A percentile compares a stretch with the other conserved stretches of the same genome.
Conservation (phyloP, 2,888 invertebrate species). For the Plagodis pulveraria region DNA sequence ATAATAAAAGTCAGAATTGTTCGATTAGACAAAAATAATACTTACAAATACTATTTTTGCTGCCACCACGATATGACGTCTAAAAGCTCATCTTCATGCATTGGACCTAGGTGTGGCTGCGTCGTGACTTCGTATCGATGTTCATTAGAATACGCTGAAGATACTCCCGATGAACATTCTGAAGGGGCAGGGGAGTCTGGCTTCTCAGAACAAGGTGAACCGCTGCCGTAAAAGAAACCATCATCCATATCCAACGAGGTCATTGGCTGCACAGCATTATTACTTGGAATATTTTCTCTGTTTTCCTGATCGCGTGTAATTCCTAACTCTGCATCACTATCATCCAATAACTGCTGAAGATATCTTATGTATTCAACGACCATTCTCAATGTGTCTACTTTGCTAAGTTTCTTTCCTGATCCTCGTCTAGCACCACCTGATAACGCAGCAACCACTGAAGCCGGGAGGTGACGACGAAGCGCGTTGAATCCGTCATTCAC, state of each 20-base stretch:
- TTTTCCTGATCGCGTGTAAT: slow-evolving; percentile 76
- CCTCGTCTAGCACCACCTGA: slow-evolving; percentile 88
- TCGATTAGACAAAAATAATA: slow-evolving; percentile 24
- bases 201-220: slow-evolving; percentile 88
- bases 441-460: slow-evolving; percentile 90
- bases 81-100: slow-evolving; percentile 94
- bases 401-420: slow-evolving; percentile 93
- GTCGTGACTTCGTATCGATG: slow-evolving; percentile 74
- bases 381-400: slow-evolving; percentile 95
- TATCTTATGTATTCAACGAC: slow-evolving; percentile 96
- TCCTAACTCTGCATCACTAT: slow-evolving; percentile 87
- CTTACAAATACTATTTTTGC: slow-evolving; percentile 84
- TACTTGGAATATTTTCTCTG: slow-evolving; percentile 76
- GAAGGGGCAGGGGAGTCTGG: slow-evolving; percentile 91
- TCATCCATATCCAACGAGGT: slow-evolving; percentile 79
- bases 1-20: too few relatives aligned
- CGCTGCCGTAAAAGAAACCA: slow-evolving; percentile 78
- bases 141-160: slow-evolving; percentile 76
- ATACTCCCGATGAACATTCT: slow-evolving; percentile 86
- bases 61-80: slow-evolving; percentile 95
- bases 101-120: slow-evolving; percentile 87
- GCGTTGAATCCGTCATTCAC: slow-evolving; percentile 97
- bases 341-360: slow-evolving; percentile 91
- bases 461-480: slow-evolving; percentile 94
- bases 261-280: slow-evolving; percentile 62